Conservation (phyloP, 1,140 invertebrate genomes). For the Diprion similis region DNA sequence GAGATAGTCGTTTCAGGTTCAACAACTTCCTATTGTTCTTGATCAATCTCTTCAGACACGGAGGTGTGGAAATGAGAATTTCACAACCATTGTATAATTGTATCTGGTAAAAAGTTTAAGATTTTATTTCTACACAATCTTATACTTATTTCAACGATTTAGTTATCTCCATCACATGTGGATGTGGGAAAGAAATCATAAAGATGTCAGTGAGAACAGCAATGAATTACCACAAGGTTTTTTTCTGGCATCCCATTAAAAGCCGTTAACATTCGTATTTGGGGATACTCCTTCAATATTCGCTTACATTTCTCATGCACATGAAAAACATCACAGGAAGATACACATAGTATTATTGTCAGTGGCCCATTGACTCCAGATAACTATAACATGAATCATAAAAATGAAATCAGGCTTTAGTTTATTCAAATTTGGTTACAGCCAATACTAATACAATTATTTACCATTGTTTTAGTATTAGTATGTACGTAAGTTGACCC, state of each 20-base stretch:
- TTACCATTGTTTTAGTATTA: too few species aligned
- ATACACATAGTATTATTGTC: constrained; percentile 49
- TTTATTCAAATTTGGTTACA: too few species aligned
- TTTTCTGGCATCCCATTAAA: constrained; percentile 46
- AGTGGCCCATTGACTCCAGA: constrained; percentile 34
- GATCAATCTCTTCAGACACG: constrained; percentile 45
- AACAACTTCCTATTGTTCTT: constrained; percentile 34
- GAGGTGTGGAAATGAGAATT: constrained; percentile 54
- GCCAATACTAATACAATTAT: too few species aligned
- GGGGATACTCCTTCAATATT: constrained; percentile 32
- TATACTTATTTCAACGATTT: background rate
- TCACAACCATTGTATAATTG: constrained; percentile 55
- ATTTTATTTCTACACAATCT: constrained; percentile 21
- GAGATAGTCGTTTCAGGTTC: constrained; percentile 44
- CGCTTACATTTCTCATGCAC: constrained; percentile 33
- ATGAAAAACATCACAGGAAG: constrained; percentile 42
- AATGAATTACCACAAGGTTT: constrained; percentile 39
- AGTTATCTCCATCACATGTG: background rate
- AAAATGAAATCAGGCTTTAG: too few species aligned
- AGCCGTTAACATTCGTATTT: constrained; percentile 41
- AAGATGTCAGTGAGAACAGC: background rate
- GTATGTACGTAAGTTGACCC: too few species aligned
- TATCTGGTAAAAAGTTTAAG: constrained; percentile 36
- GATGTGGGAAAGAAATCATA: background rate
- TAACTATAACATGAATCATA: constrained; percentile 19